phyloP scores from a whole-genome alignment of 2,113 vertebrate species.

The Catharus minimus region DNA sequence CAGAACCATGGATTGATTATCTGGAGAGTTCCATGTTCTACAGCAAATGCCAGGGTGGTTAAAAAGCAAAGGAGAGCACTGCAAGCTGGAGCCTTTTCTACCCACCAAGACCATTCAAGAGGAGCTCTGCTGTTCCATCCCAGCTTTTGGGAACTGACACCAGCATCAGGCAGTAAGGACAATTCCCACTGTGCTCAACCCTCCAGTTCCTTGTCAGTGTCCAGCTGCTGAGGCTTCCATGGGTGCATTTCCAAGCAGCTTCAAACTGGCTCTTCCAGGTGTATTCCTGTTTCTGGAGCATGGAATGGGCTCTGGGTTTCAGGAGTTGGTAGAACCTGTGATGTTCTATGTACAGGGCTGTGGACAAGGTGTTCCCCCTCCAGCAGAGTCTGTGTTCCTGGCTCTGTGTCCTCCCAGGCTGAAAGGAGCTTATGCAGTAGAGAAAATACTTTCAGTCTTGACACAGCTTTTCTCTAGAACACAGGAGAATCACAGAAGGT shows the following conservation, averaged over 20 bases:
- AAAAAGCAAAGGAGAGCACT: background rate
- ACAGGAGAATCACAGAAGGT: slow-evolving; percentile 93
- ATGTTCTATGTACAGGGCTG: background rate
- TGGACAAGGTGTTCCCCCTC: background rate
- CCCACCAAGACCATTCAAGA: background rate
- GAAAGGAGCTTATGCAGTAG: background rate
- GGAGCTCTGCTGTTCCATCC: background rate
- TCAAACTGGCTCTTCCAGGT: background rate
- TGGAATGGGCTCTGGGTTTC: background rate
- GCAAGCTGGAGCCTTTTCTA: background rate
- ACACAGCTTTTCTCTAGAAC: slow-evolving; percentile 72
- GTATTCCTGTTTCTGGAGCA: background rate
- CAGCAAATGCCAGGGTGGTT: background rate
- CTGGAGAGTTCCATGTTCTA: background rate
- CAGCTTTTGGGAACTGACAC: background rate
- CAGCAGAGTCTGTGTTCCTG: background rate
- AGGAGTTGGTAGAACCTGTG: background rate
- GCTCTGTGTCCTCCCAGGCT: background rate
- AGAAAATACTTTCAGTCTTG: background rate
- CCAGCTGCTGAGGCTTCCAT: background rate
- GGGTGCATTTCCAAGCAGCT: background rate
- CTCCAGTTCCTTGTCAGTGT: background rate
- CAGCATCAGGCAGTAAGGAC: background rate
- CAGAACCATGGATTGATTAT: background rate
- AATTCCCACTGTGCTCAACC: background rate